These are phyloP conservation scores for Phalacrocorax pelagicus DNA, from an alignment of 2,113 vertebrate genomes.

Conservation along the genomic window DNA sequence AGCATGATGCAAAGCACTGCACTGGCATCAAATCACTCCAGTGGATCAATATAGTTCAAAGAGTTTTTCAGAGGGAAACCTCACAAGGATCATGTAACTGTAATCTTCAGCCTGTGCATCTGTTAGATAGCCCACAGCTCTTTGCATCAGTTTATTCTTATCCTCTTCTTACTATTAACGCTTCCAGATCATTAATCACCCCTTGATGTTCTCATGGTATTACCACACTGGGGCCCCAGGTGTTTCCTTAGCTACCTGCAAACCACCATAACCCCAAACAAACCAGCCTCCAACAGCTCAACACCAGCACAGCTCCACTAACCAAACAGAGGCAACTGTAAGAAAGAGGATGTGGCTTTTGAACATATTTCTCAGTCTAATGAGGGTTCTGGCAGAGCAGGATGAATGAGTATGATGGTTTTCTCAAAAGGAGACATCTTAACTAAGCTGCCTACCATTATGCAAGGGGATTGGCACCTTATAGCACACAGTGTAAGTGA, in stretches of 20 bases:
- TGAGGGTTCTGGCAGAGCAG: background rate
- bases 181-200: background rate
- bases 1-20: background rate
- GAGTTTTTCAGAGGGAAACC: background rate
- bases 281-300: background rate
- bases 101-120: background rate
- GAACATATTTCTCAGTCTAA: background rate
- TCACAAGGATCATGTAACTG: background rate
- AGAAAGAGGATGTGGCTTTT: background rate
- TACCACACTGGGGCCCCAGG: background rate
- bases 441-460: background rate
- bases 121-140: background rate
- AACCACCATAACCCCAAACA: background rate
- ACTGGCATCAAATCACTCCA: background rate
- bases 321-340: background rate
- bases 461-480: background rate
- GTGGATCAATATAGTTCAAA: background rate
- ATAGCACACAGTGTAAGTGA: accelerated
- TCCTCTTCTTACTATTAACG: background rate
- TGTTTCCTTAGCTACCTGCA: background rate
- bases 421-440: background rate
- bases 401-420: background rate
- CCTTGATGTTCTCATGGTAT: background rate
- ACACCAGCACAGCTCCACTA: background rate
- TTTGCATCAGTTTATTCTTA: background rate